Evolutionary conservation across 2,797 vertebrate species (phyloP).

Genomic region (Remorina albescens): DNA sequence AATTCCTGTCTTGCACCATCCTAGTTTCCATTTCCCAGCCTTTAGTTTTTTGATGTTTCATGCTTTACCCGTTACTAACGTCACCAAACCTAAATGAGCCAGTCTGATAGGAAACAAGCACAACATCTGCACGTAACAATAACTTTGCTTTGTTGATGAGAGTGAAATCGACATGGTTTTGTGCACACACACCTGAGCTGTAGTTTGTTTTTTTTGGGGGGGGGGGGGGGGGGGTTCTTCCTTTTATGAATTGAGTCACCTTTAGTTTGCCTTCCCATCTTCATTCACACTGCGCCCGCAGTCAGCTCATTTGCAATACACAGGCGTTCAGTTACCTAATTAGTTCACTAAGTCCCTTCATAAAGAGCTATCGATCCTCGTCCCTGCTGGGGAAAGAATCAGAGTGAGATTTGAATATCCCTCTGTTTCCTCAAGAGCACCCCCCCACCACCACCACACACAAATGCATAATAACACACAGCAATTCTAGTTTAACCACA

Average conservation of each 20-base stretch:
- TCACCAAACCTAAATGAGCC: constrained; percentile 56
- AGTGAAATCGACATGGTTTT: constrained; percentile 11
- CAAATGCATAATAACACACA: too few relatives aligned
- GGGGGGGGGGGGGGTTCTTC: background rate
- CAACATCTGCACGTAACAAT: constrained; percentile 52
- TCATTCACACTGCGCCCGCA: constrained; percentile 59
- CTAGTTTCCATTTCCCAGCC: constrained; percentile 62
- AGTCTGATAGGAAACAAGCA: constrained; percentile 56
- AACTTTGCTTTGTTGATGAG: constrained; percentile 11
- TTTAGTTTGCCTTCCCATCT: constrained; percentile 47
- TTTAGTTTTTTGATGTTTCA: constrained; percentile 67
- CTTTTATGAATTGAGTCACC: constrained; percentile 47
- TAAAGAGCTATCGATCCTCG: constrained; percentile 77
- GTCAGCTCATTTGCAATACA: constrained; percentile 65
- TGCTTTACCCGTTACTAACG: constrained; percentile 59
- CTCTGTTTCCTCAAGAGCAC: constrained; percentile 43
- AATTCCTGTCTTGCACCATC: constrained; percentile 70
- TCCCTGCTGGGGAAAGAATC: constrained; percentile 63
- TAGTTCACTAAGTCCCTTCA: constrained; percentile 76
- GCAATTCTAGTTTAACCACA: background rate
- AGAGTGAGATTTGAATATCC: constrained; percentile 55
- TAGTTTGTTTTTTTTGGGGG: background rate
- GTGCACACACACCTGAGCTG: constrained; percentile 58
- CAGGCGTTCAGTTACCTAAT: constrained; percentile 68
- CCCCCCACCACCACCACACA: background rate